phyloP scores from a whole-genome alignment of 1,140 invertebrate species.

The Lepeophtheirus salmonis region DNA sequence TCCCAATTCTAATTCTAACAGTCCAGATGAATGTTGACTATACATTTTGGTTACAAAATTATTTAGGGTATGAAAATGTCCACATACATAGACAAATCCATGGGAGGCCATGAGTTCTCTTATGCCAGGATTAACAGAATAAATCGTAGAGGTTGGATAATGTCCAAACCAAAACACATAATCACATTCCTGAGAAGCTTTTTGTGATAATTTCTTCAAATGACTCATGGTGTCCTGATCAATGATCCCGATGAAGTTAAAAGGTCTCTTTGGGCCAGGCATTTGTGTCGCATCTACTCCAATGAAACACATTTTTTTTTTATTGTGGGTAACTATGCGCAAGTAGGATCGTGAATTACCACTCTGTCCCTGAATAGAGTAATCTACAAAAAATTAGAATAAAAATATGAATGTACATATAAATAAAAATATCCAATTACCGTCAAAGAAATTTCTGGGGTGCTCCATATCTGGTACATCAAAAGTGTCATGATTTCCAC shows the following conservation, averaged over 20 bases:
- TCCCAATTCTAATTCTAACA: constrained; percentile 67
- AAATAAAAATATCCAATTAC: too few species aligned
- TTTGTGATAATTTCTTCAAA: constrained; percentile 15
- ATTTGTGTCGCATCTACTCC: constrained; percentile 69
- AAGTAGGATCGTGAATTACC: constrained; percentile 50
- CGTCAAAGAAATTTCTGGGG: not conserved
- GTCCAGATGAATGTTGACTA: constrained; percentile 58
- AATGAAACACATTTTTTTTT: constrained; percentile 51
- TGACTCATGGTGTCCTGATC: constrained; percentile 36
- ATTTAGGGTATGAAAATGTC: constrained; percentile 67
- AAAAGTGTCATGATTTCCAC: constrained; percentile 75
- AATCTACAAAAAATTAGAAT: constrained; percentile 44
- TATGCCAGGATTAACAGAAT: constrained; percentile 28
- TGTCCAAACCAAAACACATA: constrained; percentile 73
- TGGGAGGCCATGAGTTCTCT: constrained; percentile 36
- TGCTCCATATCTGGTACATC: not conserved
- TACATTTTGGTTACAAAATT: constrained; percentile 66
- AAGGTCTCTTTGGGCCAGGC: constrained; percentile 63
- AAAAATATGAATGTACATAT: not conserved
- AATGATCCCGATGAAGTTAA: constrained; percentile 71
- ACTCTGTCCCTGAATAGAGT: constrained; percentile 56
- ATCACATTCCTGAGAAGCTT: constrained; percentile 26
- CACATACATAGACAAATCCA: constrained; percentile 61
- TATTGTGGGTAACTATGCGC: constrained; percentile 37
- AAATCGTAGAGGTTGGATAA: constrained; percentile 73